Evolutionary conservation across 2,797 vertebrate genomes (phyloP).

Genomic region (Chromis chromis): DNA sequence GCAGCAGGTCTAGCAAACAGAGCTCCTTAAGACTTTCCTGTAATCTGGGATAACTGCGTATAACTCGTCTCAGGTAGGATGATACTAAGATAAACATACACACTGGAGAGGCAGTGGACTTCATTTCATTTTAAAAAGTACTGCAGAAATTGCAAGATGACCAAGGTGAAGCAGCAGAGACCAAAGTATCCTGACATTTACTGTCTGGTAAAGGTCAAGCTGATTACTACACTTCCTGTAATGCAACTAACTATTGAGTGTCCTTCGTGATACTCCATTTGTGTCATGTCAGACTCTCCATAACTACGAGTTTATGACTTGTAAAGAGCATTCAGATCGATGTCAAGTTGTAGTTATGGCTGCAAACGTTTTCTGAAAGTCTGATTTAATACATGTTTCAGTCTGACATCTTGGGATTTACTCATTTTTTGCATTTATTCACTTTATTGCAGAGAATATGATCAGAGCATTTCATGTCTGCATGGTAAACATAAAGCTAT

Average conservation of each 20-base stretch:
- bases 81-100: constrained; percentile 23
- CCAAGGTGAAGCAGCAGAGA: not conserved
- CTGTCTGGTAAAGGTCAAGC: not conserved
- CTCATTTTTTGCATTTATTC: too few species aligned
- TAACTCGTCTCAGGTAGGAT: constrained; percentile 32
- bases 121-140: not conserved
- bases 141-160: not conserved
- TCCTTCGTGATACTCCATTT: not conserved
- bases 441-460: too few species aligned
- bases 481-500: too few species aligned
- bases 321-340: too few species aligned
- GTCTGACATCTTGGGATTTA: too few species aligned
- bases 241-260: too few species aligned
- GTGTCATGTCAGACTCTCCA: not conserved
- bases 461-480: too few species aligned
- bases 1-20: constrained; percentile 40
- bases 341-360: too few species aligned
- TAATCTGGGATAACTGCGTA: constrained; percentile 66
- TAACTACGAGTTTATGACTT: too few species aligned
- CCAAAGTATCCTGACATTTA: not conserved
- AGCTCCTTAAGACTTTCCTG: constrained; percentile 64
- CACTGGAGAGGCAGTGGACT: not conserved
- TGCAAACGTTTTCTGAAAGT: too few species aligned
- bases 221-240: not conserved
- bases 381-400: too few species aligned